Conservation (phyloP, 2,113 vertebrate species). For the Bungarus multicinctus region DNA sequence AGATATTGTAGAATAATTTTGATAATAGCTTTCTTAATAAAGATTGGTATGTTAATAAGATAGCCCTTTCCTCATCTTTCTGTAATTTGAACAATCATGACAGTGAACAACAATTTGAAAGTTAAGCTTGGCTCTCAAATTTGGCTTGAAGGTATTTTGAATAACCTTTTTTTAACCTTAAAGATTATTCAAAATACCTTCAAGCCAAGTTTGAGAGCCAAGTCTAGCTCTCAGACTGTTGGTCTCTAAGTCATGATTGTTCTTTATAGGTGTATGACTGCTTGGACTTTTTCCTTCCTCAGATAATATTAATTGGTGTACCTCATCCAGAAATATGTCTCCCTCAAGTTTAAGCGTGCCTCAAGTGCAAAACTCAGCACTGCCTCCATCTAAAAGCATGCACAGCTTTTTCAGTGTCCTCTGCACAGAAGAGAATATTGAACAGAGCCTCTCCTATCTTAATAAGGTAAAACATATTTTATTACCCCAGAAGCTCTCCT, state of each 20-base stretch:
- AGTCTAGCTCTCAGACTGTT: background rate
- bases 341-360: constrained; percentile 73
- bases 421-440: constrained; percentile 91
- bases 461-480: constrained; percentile 76
- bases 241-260: background rate
- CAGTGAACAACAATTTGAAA: background rate
- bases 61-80: background rate
- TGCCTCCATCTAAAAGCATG: constrained; percentile 75
- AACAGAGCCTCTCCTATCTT: constrained; percentile 87
- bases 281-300: constrained; percentile 64
- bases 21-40: background rate
- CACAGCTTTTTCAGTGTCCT: constrained; percentile 84
- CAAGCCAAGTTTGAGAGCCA: background rate
- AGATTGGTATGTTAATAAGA: background rate
- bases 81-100: background rate
- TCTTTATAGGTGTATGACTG: background rate
- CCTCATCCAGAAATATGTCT: constrained; percentile 78
- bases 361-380: constrained; percentile 70
- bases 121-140: background rate
- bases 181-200: background rate
- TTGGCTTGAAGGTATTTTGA: background rate
- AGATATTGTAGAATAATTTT: background rate
- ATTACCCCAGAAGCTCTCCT: background rate
- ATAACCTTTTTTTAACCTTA: background rate
- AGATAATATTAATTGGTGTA: constrained; percentile 74